phyloP scores from a whole-genome alignment of 2,797 vertebrate genomes.

The Meda fulgida region DNA sequence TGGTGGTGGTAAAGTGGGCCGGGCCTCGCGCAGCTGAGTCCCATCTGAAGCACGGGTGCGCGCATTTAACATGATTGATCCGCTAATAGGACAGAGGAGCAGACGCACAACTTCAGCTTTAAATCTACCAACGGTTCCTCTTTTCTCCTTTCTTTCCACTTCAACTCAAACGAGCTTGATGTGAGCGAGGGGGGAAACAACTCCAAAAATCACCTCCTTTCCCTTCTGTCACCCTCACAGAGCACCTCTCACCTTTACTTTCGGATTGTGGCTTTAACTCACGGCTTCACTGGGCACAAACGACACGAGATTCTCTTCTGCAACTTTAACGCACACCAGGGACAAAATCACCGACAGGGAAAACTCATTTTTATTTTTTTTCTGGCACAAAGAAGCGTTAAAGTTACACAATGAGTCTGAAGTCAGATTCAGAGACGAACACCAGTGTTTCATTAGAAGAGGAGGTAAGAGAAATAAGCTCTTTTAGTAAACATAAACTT shows the following conservation, averaged over 20 bases:
- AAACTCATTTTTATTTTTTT: conserved; percentile 58
- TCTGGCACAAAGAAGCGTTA: conserved; percentile 67
- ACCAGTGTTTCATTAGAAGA: conserved; percentile 83
- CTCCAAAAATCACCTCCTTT: conserved; percentile 70
- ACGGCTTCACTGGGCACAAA: conserved; percentile 69
- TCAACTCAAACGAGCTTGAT: conserved; percentile 74
- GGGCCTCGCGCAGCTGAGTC: conserved; percentile 79
- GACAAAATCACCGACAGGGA: conserved; percentile 67
- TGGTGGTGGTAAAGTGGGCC: conserved; percentile 62
- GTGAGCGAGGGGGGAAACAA: conserved; percentile 75
- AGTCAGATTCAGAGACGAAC: conserved; percentile 79
- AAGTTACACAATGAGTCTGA: conserved; percentile 80
- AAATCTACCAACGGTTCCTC: conserved; percentile 54
- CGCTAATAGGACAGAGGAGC: conserved; percentile 78
- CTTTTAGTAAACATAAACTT: conserved; percentile 35
- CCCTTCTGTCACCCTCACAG: conserved; percentile 80
- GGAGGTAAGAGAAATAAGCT: conserved; percentile 76
- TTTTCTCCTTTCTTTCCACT: conserved; percentile 62
- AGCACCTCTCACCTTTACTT: conserved; percentile 79
- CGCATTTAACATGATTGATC: conserved; percentile 80
- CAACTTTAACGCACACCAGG: conserved; percentile 66
- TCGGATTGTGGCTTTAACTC: conserved; percentile 69
- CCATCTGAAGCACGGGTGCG: conserved; percentile 74
- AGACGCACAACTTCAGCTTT: conserved; percentile 59
- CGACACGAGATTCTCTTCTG: conserved; percentile 67